Conservation (phyloP, 2,888 invertebrate species). For the Cephonodes hylas region DNA sequence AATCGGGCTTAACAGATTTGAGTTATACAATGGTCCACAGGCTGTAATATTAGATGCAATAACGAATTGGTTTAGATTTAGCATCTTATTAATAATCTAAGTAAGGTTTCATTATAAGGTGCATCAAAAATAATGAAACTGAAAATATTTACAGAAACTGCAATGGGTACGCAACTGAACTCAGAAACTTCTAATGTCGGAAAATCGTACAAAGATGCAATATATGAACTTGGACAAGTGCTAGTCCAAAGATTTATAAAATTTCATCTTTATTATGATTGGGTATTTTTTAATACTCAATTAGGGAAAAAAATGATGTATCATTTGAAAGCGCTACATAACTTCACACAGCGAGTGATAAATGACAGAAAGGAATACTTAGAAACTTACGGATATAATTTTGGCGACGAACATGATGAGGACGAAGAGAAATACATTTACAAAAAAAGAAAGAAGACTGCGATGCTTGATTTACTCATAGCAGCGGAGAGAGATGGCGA, state of each 20-base stretch:
- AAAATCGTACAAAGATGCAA: constrained; percentile 79
- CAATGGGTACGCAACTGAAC: constrained; percentile 84
- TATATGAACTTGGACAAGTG: constrained; percentile 61
- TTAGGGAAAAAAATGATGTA: constrained; percentile 70
- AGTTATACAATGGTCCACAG: no score
- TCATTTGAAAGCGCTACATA: constrained; percentile 53
- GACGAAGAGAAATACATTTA: constrained; percentile 25
- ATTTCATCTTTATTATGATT: constrained; percentile 80
- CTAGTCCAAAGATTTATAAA: constrained; percentile 53
- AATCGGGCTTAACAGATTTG: no score
- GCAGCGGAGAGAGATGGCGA: constrained; percentile 69
- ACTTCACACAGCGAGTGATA: constrained; percentile 61
- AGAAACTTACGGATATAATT: constrained; percentile 24
- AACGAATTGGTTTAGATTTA: no score
- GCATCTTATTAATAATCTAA: no score
- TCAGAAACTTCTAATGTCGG: constrained; percentile 57
- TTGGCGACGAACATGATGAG: constrained; percentile 20
- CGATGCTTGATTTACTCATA: constrained; percentile 81
- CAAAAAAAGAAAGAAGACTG: constrained; percentile 74
- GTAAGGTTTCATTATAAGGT: no score
- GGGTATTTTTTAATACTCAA: constrained; percentile 77
- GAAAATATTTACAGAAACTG: constrained; percentile 79
- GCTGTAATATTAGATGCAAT: no score
- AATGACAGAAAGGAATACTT: constrained; percentile 36
- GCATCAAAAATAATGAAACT: no score